phyloP scores from a whole-genome alignment of 1,140 invertebrate genomes.

The Sipha flava region DNA sequence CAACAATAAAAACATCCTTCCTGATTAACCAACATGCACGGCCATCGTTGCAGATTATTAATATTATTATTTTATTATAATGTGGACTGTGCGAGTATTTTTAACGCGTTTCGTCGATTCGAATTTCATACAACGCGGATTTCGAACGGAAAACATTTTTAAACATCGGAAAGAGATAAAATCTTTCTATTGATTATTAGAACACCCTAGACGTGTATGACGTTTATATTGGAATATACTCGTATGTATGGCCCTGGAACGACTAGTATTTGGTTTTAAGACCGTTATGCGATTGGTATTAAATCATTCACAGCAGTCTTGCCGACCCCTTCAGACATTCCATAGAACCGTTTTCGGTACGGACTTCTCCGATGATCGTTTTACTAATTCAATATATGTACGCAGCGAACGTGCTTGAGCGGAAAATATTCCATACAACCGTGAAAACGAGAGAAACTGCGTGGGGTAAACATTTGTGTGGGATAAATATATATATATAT shows the following conservation, averaged over 20 bases:
- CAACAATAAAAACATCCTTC: constrained; percentile 33
- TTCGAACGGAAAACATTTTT: background rate
- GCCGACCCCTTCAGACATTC: background rate
- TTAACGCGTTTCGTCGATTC: background rate
- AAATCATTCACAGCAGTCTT: background rate
- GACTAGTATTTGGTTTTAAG: background rate
- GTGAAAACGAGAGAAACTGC: background rate
- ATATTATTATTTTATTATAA: constrained; percentile 22
- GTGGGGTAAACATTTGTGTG: background rate
- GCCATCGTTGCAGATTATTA: background rate
- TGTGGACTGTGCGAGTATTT: background rate
- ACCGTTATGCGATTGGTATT: background rate
- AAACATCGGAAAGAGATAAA: background rate
- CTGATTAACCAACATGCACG: constrained; percentile 17
- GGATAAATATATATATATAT: no score
- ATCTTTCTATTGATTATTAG: no score
- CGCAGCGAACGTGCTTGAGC: background rate
- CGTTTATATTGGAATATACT: no score
- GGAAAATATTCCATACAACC: background rate
- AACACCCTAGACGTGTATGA: no score
- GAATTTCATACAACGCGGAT: background rate
- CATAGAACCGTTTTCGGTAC: background rate
- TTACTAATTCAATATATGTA: background rate
- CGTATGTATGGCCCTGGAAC: no score
- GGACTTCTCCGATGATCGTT: background rate